phyloP scores from a whole-genome alignment of 2,113 vertebrate species.

The Chunga burmeisteri region DNA sequence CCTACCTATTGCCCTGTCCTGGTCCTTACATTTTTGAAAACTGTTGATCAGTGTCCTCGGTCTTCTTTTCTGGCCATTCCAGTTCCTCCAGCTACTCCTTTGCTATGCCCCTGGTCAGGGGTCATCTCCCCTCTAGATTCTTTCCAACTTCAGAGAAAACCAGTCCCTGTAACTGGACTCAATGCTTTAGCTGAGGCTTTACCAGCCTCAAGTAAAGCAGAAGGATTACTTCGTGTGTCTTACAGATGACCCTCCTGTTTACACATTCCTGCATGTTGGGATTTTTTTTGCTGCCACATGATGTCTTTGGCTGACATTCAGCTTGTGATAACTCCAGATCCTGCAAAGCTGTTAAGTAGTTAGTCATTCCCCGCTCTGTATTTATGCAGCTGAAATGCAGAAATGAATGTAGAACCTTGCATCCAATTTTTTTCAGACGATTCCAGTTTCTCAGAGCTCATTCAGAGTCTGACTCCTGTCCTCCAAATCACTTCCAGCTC shows the following conservation, averaged over 20 bases:
- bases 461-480: not conserved
- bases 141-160: not conserved
- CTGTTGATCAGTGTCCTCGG: not conserved
- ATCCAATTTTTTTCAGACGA: not conserved
- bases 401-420: not conserved
- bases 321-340: not conserved
- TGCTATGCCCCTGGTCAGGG: not conserved
- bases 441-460: not conserved
- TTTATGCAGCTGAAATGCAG: slow-evolving; percentile 22
- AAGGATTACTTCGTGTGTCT: not conserved
- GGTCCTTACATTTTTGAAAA: not conserved
- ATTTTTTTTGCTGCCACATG: not conserved
- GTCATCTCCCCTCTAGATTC: not conserved
- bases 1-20: not conserved
- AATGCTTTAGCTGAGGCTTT: not conserved
- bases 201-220: not conserved
- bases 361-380: not conserved
- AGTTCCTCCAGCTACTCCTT: not conserved
- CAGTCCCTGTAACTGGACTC: not conserved
- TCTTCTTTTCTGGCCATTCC: not conserved
- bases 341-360: not conserved
- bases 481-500: not conserved
- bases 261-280: not conserved
- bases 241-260: not conserved
- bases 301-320: slow-evolving; percentile 11